phyloP scores from a whole-genome alignment of 2,888 invertebrate genomes.

The Diaprepes abbreviatus region DNA sequence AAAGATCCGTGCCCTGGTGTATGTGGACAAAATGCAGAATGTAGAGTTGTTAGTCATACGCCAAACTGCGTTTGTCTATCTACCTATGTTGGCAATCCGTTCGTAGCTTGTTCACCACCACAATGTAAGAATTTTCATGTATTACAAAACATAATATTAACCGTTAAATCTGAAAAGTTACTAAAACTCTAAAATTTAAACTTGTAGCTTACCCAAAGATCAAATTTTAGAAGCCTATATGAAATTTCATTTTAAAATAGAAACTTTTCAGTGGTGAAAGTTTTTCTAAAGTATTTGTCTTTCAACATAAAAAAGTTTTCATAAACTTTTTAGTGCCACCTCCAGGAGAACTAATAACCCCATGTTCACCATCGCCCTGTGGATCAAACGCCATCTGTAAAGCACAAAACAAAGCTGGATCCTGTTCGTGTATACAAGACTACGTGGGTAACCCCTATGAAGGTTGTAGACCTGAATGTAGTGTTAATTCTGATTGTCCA shows the following conservation, averaged over 20 bases:
- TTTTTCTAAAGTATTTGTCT: too few species aligned
- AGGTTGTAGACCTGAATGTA: slow-evolving; percentile 83
- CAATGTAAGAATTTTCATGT: slow-evolving; percentile 36
- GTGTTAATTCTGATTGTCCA: slow-evolving; percentile 78
- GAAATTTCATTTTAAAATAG: too few species aligned
- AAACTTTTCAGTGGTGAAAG: too few species aligned
- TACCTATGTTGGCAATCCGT: slow-evolving; percentile 77
- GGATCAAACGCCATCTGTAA: slow-evolving; percentile 73
- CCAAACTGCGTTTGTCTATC: slow-evolving; percentile 81
- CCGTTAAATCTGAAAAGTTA: too few species aligned
- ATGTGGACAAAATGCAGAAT: slow-evolving; percentile 81
- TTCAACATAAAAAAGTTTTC: too few species aligned
- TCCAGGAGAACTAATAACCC: slow-evolving; percentile 55
- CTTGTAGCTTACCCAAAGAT: too few species aligned
- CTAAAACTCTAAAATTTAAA: too few species aligned
- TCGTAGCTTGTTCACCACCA: slow-evolving; percentile 69
- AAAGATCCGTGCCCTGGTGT: slow-evolving; percentile 80
- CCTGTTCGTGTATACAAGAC: slow-evolving; percentile 77
- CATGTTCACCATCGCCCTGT: slow-evolving; percentile 81
- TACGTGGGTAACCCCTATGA: slow-evolving; percentile 84
- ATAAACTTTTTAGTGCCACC: slow-evolving; percentile 48
- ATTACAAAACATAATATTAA: too few species aligned
- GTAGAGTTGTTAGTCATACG: slow-evolving; percentile 83
- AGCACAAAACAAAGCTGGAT: slow-evolving; percentile 73
- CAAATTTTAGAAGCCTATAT: too few species aligned